A percentile compares a stretch with the other conserved stretches of the same genome.
phyloP scores from a whole-genome alignment of 2,888 invertebrate species.

The Nomada flava region DNA sequence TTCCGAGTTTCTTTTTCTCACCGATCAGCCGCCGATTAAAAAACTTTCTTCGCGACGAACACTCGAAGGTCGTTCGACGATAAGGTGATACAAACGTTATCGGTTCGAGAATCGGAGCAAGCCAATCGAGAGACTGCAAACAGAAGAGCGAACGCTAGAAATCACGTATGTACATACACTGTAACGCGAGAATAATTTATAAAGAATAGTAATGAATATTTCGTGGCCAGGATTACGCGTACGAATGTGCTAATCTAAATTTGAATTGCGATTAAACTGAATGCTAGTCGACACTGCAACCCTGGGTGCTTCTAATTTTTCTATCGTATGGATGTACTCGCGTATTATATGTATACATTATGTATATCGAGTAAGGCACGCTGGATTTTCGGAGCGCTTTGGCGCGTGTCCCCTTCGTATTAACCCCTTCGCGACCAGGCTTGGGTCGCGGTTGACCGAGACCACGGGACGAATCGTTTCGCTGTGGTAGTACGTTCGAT shows the following conservation, averaged over 20 bases:
- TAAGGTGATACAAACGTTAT: slow-evolving; percentile 39
- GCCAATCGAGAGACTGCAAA: neutral
- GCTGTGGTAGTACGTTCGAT: neutral
- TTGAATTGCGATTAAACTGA: slow-evolving; percentile 12
- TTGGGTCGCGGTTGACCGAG: neutral
- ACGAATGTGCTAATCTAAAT: slow-evolving; percentile 3
- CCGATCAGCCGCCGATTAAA: slow-evolving; percentile 22
- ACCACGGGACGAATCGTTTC: neutral
- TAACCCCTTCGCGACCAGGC: neutral
- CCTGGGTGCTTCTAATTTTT: slow-evolving; percentile 15
- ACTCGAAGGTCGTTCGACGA: slow-evolving; percentile 35
- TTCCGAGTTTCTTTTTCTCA: slow-evolving; percentile 11
- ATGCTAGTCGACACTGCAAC: slow-evolving; percentile 18
- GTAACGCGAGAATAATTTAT: slow-evolving; percentile 31
- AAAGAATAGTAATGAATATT: slow-evolving; percentile 30
- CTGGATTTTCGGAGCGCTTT: slow-evolving; percentile 37
- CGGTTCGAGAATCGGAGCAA: slow-evolving; percentile 48
- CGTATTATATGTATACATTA: slow-evolving; percentile 40
- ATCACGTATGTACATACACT: slow-evolving; percentile 1
- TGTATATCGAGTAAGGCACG: slow-evolving; percentile 63
- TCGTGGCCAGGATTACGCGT: slow-evolving; percentile 4
- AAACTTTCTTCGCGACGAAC: slow-evolving; percentile 23
- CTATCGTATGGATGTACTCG: slow-evolving; percentile 25
- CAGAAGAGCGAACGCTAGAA: neutral
- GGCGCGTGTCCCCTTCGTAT: slow-evolving; percentile 19